A percentile compares a stretch with the other conserved stretches of the same genome.
phyloP scores from a whole-genome alignment of 2,888 invertebrate species.

The Rhodophaea formosa region DNA sequence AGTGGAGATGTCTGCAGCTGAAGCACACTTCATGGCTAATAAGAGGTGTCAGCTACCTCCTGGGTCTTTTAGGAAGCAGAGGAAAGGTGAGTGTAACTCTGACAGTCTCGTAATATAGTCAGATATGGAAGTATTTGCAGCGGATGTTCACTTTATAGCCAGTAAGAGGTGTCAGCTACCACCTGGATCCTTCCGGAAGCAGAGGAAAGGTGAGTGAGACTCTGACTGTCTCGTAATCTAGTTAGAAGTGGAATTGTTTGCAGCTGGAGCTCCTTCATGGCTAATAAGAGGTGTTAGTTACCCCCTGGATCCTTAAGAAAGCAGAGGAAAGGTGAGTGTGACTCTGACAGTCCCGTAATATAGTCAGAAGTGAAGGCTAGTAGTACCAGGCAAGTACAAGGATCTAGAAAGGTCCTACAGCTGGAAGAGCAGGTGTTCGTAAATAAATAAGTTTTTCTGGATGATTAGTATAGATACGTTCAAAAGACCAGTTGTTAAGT shows the following conservation, averaged over 20 bases:
- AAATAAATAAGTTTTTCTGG: no score
- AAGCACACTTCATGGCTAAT: constrained; percentile 99
- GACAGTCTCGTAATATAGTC: constrained; percentile 25
- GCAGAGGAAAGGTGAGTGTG: constrained; percentile 88
- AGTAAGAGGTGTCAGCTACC: constrained; percentile 98
- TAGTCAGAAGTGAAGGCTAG: constrained; percentile 34
- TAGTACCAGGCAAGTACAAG: constrained; percentile 82
- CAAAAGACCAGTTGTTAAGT: no score
- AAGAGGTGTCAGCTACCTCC: constrained; percentile 98
- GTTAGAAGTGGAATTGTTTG: constrained; percentile 82
- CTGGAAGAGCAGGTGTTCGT: constrained; percentile 95
- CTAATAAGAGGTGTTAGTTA: constrained; percentile 97
- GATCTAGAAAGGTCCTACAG: constrained; percentile 89
- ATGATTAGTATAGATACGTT: no score
- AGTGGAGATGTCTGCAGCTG: constrained; percentile 89
- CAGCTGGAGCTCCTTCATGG: constrained; percentile 98
- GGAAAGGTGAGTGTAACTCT: constrained; percentile 83
- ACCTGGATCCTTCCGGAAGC: constrained; percentile 97
- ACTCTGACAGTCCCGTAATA: no score
- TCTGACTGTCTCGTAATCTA: constrained; percentile 19
- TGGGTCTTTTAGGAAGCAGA: constrained; percentile 97
- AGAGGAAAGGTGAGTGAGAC: constrained; percentile 86
- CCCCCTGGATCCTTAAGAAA: constrained; percentile 98
- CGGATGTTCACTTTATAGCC: constrained; percentile 99
- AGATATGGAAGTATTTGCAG: constrained; percentile 85